Evolutionary conservation across 1,140 invertebrate genomes (phyloP).

Genomic region (Prorops nasuta): DNA sequence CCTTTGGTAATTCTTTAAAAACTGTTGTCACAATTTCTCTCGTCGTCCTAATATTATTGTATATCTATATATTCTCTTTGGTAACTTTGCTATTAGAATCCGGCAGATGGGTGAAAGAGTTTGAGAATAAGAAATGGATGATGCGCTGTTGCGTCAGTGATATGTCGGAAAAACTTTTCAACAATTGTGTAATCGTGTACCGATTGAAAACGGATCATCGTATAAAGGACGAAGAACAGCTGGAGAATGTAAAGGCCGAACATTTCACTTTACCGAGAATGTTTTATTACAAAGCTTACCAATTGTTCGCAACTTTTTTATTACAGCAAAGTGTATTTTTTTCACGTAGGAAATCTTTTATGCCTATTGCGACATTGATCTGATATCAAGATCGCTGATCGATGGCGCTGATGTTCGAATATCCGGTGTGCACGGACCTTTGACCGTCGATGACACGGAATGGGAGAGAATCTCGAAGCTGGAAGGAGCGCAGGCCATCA

Average conservation of each 20-base stretch:
- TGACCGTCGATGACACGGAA: slow-evolving; percentile 49
- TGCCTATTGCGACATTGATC: slow-evolving; percentile 45
- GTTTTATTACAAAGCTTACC: background rate
- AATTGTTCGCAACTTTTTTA: background rate
- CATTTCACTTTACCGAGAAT: slow-evolving; percentile 12
- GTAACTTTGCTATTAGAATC: slow-evolving; percentile 46
- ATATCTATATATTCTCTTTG: background rate
- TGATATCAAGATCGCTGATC: background rate
- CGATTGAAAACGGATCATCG: slow-evolving; percentile 52
- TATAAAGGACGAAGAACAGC: slow-evolving; percentile 52
- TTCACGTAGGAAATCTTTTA: slow-evolving; percentile 48
- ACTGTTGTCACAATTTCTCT: slow-evolving; percentile 6
- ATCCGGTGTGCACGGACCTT: too few species aligned
- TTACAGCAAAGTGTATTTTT: too few species aligned
- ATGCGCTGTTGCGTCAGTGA: slow-evolving; percentile 56
- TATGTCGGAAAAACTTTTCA: slow-evolving; percentile 51
- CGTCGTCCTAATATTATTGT: background rate
- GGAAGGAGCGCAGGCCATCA: slow-evolving; percentile 46
- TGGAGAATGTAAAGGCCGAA: slow-evolving; percentile 58
- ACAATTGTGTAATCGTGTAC: slow-evolving; percentile 60
- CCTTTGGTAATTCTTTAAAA: background rate
- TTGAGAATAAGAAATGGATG: slow-evolving; percentile 41
- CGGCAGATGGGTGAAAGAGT: slow-evolving; percentile 52
- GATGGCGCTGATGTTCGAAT: too few species aligned
- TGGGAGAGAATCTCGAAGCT: slow-evolving; percentile 59